These are phyloP conservation scores for Holacanthus passer DNA, from an alignment of 2,113 vertebrate species.

Conservation along the genomic window DNA sequence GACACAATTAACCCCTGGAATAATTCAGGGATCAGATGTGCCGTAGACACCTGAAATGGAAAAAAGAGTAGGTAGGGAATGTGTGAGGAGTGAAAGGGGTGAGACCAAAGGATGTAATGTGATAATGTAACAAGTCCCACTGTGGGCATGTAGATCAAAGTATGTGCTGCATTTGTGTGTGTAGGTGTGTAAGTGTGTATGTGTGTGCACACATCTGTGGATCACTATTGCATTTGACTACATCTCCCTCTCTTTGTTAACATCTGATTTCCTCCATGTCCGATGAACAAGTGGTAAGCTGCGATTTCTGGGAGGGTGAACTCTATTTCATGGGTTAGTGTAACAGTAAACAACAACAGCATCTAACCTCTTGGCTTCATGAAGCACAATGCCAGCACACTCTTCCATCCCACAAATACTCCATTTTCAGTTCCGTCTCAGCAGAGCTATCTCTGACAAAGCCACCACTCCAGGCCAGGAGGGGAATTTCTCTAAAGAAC, in stretches of 20 bases:
- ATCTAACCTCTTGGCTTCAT: constrained; percentile 56
- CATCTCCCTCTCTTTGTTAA: constrained; percentile 53
- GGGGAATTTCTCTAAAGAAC: constrained; percentile 34
- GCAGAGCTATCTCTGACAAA: constrained; percentile 24
- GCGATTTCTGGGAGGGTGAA: constrained; percentile 71
- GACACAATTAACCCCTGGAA: constrained; percentile 67
- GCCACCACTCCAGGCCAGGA: constrained; percentile 12
- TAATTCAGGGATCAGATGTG: constrained; percentile 57
- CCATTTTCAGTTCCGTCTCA: constrained; percentile 61
- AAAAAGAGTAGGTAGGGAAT: constrained; percentile 13
- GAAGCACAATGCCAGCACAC: constrained; percentile 23
- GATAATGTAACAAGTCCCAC: constrained; percentile 47
- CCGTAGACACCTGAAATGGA: constrained; percentile 56
- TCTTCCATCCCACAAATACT: constrained; percentile 52
- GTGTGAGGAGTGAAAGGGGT: constrained; percentile 15
- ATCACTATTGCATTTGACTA: constrained; percentile 47
- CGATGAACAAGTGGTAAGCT: constrained; percentile 50
- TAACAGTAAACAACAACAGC: constrained; percentile 49
- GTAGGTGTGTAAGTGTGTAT: not conserved
- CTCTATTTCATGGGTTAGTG: constrained; percentile 82
- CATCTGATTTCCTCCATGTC: constrained; percentile 58
- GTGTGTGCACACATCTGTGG: not conserved
- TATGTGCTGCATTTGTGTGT: not conserved
- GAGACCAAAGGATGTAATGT: constrained; percentile 29
- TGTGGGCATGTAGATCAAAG: constrained; percentile 14